phyloP scores from a whole-genome alignment of 1,140 invertebrate species.

The Yoshiicerus persimilis region DNA sequence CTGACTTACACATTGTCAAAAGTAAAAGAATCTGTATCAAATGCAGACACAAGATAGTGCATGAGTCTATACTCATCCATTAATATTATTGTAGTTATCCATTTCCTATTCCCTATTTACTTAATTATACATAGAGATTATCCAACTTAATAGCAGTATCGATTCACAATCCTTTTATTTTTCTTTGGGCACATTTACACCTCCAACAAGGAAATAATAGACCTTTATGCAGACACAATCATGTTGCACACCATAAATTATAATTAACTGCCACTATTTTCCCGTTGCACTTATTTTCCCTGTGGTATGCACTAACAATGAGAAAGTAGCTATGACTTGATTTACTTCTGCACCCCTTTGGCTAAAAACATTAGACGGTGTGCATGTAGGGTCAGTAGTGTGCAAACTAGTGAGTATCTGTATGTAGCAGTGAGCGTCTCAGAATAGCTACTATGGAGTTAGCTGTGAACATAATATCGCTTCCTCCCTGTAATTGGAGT shows the following conservation, averaged over 20 bases:
- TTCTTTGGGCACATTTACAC: not conserved
- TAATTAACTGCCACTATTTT: not conserved
- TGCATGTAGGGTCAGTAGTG: too few relatives aligned
- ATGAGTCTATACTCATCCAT: not conserved
- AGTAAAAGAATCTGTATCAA: not conserved
- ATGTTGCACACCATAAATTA: not conserved
- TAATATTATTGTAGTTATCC: not conserved
- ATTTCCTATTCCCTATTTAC: not conserved
- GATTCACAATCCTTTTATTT: not conserved
- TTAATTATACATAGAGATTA: not conserved
- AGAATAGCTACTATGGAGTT: too few relatives aligned
- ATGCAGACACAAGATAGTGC: not conserved
- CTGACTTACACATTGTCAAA: constrained; percentile 16
- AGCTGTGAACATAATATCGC: too few relatives aligned
- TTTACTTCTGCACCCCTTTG: too few relatives aligned
- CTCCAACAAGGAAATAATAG: not conserved
- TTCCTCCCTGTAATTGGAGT: too few relatives aligned
- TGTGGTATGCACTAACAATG: not conserved
- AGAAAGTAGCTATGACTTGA: not conserved
- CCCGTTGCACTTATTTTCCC: too few relatives aligned
- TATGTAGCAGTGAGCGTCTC: too few relatives aligned
- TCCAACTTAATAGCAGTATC: not conserved
- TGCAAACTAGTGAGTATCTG: too few relatives aligned
- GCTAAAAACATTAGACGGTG: too few relatives aligned
- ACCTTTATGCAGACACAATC: not conserved